phyloP scores from a whole-genome alignment of 2,113 vertebrate species.

The Gorsachius goisagi region DNA sequence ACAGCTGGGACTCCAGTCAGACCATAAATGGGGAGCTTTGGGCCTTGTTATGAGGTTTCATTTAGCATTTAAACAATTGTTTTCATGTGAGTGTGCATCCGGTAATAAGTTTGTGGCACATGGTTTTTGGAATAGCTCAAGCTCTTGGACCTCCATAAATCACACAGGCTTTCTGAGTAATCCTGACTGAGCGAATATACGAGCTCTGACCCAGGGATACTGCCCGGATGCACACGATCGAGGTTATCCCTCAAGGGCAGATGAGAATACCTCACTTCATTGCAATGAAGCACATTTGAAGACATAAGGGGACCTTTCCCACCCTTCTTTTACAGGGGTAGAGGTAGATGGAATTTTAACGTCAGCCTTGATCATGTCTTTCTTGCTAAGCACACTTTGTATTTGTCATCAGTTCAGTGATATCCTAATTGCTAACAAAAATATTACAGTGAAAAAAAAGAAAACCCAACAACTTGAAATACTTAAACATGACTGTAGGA shows the following conservation, averaged over 20 bases:
- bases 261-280: background rate
- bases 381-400: background rate
- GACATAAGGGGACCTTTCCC: background rate
- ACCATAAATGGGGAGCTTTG: background rate
- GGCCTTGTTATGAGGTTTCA: background rate
- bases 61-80: background rate
- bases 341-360: background rate
- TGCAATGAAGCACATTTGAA: background rate
- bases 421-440: background rate
- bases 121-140: rapidly evolving
- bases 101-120: background rate
- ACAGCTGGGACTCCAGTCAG: background rate
- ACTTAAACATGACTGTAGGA: background rate
- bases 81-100: background rate
- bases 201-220: background rate
- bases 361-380: background rate
- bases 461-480: background rate
- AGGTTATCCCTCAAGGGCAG: background rate
- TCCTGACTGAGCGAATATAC: background rate
- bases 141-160: background rate
- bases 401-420: background rate
- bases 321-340: background rate
- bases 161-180: background rate
- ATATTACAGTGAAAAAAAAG: background rate
- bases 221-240: rapidly evolving